Conservation (phyloP, 2,113 vertebrate genomes). For the Prochilodus magdalenae region DNA sequence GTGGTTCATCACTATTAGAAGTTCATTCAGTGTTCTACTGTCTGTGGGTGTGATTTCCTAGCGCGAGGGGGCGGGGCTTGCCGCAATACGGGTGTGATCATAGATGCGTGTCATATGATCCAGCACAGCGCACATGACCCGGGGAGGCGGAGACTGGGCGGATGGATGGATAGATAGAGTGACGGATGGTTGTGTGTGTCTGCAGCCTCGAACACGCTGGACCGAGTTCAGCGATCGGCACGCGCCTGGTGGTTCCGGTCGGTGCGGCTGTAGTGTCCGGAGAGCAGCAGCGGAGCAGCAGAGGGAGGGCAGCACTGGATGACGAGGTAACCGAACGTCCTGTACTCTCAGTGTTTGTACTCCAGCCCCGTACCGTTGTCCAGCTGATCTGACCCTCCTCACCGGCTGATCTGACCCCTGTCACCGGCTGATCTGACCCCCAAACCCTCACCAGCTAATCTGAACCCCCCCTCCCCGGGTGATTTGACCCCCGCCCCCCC, state of each 20-base stretch:
- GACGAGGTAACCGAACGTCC: neutral
- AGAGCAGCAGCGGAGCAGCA: neutral
- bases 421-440: too few species aligned
- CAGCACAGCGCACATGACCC: constrained; percentile 22
- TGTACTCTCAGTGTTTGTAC: neutral
- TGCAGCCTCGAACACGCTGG: neutral
- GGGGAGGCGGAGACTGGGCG: constrained; percentile 14
- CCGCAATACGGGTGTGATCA: neutral
- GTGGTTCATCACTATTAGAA: too few species aligned
- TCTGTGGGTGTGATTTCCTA: too few species aligned
- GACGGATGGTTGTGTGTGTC: neutral
- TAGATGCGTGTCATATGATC: constrained; percentile 5
- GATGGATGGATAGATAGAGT: neutral
- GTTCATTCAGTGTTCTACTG: too few species aligned
- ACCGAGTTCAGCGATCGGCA: neutral
- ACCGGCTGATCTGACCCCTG: too few species aligned
- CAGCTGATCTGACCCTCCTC: too few species aligned
- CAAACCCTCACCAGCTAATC: too few species aligned
- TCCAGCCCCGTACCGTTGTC: neutral
- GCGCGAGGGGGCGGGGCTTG: neutral
- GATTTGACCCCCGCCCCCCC: neutral
- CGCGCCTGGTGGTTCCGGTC: neutral
- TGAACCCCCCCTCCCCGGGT: too few species aligned
- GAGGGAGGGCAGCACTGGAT: neutral
- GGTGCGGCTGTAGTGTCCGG: neutral